A percentile compares a stretch with the other conserved stretches of the same genome.
These are phyloP conservation scores for Choristoneura fumiferana DNA, from an alignment of 1,140 invertebrate genomes.

Conservation along the genomic window DNA sequence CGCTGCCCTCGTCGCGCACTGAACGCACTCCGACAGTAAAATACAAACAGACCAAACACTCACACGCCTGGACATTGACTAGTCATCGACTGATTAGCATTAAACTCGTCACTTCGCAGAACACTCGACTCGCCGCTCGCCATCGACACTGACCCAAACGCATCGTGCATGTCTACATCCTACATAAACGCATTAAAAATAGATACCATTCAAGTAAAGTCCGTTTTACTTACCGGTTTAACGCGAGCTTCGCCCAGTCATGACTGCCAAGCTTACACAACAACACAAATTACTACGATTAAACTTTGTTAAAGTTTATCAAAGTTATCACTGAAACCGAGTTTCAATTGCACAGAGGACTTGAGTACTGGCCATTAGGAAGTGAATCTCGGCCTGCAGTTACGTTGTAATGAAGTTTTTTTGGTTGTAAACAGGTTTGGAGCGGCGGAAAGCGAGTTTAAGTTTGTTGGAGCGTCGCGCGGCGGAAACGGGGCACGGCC, in stretches of 20 bases:
- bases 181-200: conserved; percentile 30
- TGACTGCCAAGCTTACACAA: conserved; percentile 49
- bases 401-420: conserved; percentile 39
- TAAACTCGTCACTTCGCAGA: conserved; percentile 6
- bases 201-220: conserved; percentile 55
- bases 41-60: conserved; percentile 13
- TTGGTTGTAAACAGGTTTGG: conserved; percentile 51
- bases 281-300: conserved; percentile 37
- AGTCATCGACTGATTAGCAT: conserved; percentile 12
- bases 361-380: conserved; percentile 23
- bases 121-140: not conserved
- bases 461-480: conserved; percentile 45
- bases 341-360: conserved; percentile 38
- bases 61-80: conserved; percentile 6
- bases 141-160: not conserved
- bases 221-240: conserved; percentile 72
- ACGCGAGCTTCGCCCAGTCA: conserved; percentile 56
- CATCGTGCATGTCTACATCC: not conserved
- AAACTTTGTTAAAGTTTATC: conserved; percentile 54
- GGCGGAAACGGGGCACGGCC: conserved; percentile 38
- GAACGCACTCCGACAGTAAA: conserved; percentile 11
- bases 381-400: conserved; percentile 38
- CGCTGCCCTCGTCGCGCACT: not conserved
- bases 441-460: conserved; percentile 55
- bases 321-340: conserved; percentile 44